Evolutionary conservation across 2,113 vertebrate genomes (phyloP).

Genomic region (Malurus alboscapulatus): DNA sequence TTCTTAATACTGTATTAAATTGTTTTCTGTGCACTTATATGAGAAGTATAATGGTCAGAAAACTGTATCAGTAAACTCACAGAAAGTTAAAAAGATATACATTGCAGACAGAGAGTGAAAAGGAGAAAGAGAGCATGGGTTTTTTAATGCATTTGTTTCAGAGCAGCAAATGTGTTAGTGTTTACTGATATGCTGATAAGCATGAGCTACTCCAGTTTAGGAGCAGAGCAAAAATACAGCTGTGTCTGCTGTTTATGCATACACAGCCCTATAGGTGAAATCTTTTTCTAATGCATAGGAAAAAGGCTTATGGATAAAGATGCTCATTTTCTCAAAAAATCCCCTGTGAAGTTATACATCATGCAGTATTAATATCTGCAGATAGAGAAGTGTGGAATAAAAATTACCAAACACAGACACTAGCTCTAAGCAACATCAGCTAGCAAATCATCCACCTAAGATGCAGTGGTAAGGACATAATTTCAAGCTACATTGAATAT

Average conservation of each 20-base stretch:
- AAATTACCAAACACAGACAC: slow-evolving; percentile 31
- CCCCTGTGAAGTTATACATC: slow-evolving; percentile 28
- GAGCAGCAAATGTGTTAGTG: not conserved
- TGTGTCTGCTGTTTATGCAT: not conserved
- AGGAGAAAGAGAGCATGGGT: not conserved
- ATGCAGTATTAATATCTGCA: not conserved
- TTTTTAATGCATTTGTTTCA: not conserved
- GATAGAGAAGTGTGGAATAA: slow-evolving; percentile 35
- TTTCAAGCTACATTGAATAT: slow-evolving; percentile 66
- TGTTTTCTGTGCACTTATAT: not conserved
- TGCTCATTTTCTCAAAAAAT: not conserved
- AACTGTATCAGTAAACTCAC: not conserved
- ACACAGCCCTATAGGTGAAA: not conserved
- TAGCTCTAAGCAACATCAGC: slow-evolving; percentile 55
- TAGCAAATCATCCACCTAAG: slow-evolving; percentile 54
- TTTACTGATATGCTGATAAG: not conserved
- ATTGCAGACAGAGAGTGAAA: not conserved
- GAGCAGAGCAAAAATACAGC: not conserved
- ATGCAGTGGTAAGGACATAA: slow-evolving; percentile 39
- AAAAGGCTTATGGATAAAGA: not conserved
- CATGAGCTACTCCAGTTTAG: not conserved
- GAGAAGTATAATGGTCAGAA: not conserved
- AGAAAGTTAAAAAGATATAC: not conserved
- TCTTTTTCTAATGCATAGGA: not conserved
- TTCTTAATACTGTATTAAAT: not conserved